phyloP scores from a whole-genome alignment of 2,888 invertebrate species.

The Galeruca laticollis region DNA sequence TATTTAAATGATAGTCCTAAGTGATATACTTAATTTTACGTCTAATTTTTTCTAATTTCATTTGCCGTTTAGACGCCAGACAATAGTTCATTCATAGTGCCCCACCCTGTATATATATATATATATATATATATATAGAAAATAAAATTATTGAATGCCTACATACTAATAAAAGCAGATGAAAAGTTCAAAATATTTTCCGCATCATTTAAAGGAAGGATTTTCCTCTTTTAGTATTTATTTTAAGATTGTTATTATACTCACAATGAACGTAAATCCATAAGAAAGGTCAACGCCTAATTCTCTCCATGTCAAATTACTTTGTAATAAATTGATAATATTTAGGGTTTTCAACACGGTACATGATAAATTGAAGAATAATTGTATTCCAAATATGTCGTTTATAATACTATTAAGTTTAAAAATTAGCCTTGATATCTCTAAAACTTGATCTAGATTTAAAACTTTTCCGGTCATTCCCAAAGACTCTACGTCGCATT shows the following conservation, averaged over 20 bases:
- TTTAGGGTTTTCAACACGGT: conserved; percentile 24
- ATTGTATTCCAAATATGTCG: conserved; percentile 16
- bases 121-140: no score
- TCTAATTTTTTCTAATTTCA: no score
- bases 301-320: conserved; percentile 12
- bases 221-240: background rate
- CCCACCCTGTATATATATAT: no score
- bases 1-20: no score
- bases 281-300: conserved; percentile 14
- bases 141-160: no score
- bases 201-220: no score
- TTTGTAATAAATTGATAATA: conserved; percentile 19
- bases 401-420: conserved; percentile 8
- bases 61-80: no score
- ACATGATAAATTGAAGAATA: conserved; percentile 20
- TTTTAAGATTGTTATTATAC: no score
- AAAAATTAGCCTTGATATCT: conserved; percentile 10
- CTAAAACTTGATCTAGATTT: conserved; percentile 13
- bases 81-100: no score
- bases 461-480: background rate
- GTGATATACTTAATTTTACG: no score
- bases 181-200: no score
- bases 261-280: conserved; percentile 20
- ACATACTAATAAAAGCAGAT: no score
- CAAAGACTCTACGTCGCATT: background rate